These are phyloP conservation scores for Trematomus loennbergii DNA, from an alignment of 2,113 vertebrate genomes.

Conservation along the genomic window DNA sequence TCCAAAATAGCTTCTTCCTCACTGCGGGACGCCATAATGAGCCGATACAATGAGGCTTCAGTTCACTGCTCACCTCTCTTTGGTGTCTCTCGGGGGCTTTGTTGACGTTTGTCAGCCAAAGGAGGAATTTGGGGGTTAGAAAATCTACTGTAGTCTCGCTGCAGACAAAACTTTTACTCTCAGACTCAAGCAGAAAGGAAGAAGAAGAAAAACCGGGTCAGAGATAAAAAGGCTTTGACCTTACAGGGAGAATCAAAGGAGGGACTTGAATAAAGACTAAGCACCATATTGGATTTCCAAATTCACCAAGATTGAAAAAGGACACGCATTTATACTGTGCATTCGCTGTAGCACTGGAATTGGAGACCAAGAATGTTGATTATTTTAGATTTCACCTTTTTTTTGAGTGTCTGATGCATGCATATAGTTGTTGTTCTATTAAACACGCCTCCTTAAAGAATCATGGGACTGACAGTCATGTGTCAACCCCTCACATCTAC, in stretches of 20 bases:
- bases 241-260: slow-evolving; percentile 61
- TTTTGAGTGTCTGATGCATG: background rate
- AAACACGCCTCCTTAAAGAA: background rate
- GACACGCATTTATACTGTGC: background rate
- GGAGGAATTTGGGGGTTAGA: slow-evolving; percentile 74
- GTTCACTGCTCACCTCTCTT: slow-evolving; percentile 83
- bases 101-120: slow-evolving; percentile 81
- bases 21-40: slow-evolving; percentile 79
- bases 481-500: background rate
- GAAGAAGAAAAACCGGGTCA: slow-evolving; percentile 32
- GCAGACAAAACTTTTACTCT: slow-evolving; percentile 64
- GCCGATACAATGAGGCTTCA: slow-evolving; percentile 82
- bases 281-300: slow-evolving; percentile 47
- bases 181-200: slow-evolving; percentile 48
- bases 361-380: background rate
- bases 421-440: background rate
- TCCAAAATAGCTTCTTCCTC: slow-evolving; percentile 83
- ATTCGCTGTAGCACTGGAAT: background rate
- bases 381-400: no score
- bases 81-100: slow-evolving; percentile 81
- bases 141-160: slow-evolving; percentile 62
- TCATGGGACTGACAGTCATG: background rate
- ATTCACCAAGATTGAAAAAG: slow-evolving; percentile 24
- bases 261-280: slow-evolving; percentile 62
- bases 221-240: slow-evolving; percentile 61